Evolutionary conservation across 2,797 vertebrate species (phyloP), one percentile per base, ranked within the genome.

Genomic region (Lutjanus argentimaculatus): DNA sequence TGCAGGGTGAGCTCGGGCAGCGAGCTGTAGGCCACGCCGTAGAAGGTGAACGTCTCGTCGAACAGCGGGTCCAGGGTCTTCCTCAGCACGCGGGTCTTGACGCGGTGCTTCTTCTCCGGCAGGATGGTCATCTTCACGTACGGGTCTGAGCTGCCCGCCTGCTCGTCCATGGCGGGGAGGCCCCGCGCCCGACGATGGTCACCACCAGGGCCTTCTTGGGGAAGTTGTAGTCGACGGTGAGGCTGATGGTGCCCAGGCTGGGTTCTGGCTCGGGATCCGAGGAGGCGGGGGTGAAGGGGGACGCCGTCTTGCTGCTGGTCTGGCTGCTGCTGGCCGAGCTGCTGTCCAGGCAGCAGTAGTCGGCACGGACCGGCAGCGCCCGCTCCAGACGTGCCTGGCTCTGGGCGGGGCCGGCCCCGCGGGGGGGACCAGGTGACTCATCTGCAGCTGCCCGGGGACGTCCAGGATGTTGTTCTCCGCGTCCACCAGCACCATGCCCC

Each of bases 71-170:
- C 97, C 78, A 98, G 94, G 0, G 97, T 99, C 94, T 97, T 98
- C 86, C 98, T 96, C 16, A 99, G 94, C 1, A 99, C 98, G 0
- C 98, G 96, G 65, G 98, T 99, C 96, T 99, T 99, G 61, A 99
- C 98, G 0, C 98, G 96, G 67, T 99, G 98, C 93, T 98, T 96
- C 93, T 99, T 99, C 90, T 99, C 98, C 0, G 98, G 98, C 36
- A 99, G 96, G 62, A 99, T 97, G 46, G 97, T 99, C 97, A 99
- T 98, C 96, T 99, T 99, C 87, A 99, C 96, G 63, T 99, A 99
- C 0, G 98, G 98, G 92, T 99, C 98, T 0, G 98, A 97, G 78
- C 96, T 97, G 65, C 96, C 97, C 0, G 95, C 96, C 81, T 97
- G 97, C 83, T 97, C 97, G 21, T 98, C 97, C 94, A 99, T 96